Conservation (phyloP, 92 coral and sea anemone genomes). For the Heteractis magnifica region DNA sequence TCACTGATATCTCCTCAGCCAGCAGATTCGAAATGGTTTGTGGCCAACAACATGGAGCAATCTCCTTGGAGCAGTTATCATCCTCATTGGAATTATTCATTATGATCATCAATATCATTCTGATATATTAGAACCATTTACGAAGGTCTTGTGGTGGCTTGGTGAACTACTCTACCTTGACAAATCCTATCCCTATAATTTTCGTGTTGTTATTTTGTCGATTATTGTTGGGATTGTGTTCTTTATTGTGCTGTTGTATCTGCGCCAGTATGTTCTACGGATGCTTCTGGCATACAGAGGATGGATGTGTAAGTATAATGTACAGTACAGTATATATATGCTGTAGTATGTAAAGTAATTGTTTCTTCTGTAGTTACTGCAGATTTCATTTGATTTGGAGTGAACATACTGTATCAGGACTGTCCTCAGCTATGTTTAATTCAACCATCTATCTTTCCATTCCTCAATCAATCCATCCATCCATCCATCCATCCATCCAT, state of each 20-base stretch:
- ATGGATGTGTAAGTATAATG: constrained; percentile 95
- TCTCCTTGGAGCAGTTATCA: constrained; percentile 66
- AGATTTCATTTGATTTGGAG: no score
- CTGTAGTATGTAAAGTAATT: not conserved
- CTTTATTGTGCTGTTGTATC: constrained; percentile 73
- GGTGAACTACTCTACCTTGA: constrained; percentile 71
- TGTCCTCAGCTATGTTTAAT: no score
- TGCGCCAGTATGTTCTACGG: constrained; percentile 85
- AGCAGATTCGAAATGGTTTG: constrained; percentile 92
- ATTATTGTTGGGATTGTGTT: constrained; percentile 75
- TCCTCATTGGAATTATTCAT: constrained; percentile 75
- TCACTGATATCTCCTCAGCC: constrained; percentile 41
- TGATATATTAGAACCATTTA: constrained; percentile 56
- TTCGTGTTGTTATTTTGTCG: constrained; percentile 71
- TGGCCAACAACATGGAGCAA: constrained; percentile 98
- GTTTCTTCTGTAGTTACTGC: no score
- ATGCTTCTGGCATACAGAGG: constrained; percentile 85
- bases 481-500: no score
- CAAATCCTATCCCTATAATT: constrained; percentile 71
- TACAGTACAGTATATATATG: not conserved
- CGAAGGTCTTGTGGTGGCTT: constrained; percentile 69
- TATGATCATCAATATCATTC: constrained; percentile 65
- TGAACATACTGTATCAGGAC: no score
- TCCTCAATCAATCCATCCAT: no score
- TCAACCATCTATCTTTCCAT: no score